A percentile compares a stretch with the other conserved stretches of the same genome.
Conservation (phyloP, 1,140 invertebrate species). For the Dysdera silvatica region DNA sequence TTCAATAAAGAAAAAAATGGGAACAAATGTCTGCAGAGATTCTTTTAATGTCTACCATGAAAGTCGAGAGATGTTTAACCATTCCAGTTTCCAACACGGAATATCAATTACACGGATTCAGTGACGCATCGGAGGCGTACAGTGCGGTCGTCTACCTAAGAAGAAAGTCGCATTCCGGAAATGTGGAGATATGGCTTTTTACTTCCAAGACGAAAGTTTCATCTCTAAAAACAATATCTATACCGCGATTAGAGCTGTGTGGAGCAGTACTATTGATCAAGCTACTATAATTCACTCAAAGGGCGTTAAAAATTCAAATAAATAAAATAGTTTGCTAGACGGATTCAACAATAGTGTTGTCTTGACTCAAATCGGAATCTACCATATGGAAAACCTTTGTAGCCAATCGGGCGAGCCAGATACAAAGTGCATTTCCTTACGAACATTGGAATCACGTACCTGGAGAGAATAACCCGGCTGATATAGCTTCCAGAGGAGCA, state of each 20-base stretch:
- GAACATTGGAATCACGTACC: constrained; percentile 20
- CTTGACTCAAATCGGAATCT: constrained; percentile 38
- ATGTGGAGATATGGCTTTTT: constrained; percentile 12
- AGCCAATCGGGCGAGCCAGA: constrained; percentile 1
- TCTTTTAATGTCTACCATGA: background rate
- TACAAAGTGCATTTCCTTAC: background rate
- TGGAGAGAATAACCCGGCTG: constrained; percentile 27
- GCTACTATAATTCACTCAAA: constrained; percentile 1
- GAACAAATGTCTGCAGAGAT: background rate
- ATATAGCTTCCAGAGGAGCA: constrained; percentile 15
- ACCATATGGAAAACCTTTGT: constrained; percentile 31
- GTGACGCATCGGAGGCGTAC: constrained; percentile 6
- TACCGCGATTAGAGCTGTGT: constrained; percentile 28
- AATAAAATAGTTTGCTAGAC: constrained; percentile 11
- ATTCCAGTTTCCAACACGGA: background rate
- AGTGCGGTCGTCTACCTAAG: background rate
- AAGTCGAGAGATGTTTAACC: background rate
- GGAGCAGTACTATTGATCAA: constrained; percentile 5
- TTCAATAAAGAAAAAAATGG: background rate
- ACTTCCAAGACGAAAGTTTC: constrained; percentile 20
- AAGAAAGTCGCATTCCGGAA: background rate
- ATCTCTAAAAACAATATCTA: constrained; percentile 40
- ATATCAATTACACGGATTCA: constrained; percentile 16
- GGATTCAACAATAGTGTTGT: constrained; percentile 40
- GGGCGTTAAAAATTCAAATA: constrained; percentile 26